Evolutionary conservation across 2,888 invertebrate genomes (phyloP), one percentile per base, ranked within the genome.

Genomic region (Drosophila rubida): DNA sequence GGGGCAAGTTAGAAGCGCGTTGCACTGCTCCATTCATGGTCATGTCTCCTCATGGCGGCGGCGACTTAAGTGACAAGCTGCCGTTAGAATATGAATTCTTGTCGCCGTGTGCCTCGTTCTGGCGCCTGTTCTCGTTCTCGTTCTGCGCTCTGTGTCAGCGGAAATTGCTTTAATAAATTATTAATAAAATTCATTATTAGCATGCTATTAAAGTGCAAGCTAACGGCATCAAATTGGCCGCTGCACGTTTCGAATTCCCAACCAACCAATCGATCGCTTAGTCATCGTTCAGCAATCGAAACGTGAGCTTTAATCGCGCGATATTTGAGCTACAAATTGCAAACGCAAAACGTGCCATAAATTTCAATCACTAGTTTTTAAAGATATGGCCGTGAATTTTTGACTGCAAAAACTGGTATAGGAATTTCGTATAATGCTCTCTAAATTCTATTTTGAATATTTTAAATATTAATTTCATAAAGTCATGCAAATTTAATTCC

Each of bases 121-220:
- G 19, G 19, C 19, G 19, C 19, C 3, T 19, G 19, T 2, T 58
- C 59, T 41, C 22, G 55, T 42, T 49, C 55, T 44, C 7, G 32
- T 51, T 32, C 19, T 23, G 11, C 32, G 11, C 9, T 48, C 13
- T 66, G 65, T 64, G 60, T 59, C 78, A 82, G 50, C 86, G 88
- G 82, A 87, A 86, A 82, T 87, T 82, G 88, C 66, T 71, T 85
- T 79, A 82, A 82, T 87, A 82, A 87, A 75, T 82, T 59, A 82
- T 85, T 85, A 75, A 85, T 87, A 80, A 81, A 78, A 65, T 74
- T 67, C 60, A 71, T 67, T 70, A 87, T 87, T 86, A 75, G 76
- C 79, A 79, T 79, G 67, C 64, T 6, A 65, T 45, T 45, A 37
- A 60, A 57, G n/a, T 49, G 41, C 60, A 35, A 32, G 50, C 37